Conservation (phyloP, 2,888 invertebrate genomes). For the Chesias legatella region DNA sequence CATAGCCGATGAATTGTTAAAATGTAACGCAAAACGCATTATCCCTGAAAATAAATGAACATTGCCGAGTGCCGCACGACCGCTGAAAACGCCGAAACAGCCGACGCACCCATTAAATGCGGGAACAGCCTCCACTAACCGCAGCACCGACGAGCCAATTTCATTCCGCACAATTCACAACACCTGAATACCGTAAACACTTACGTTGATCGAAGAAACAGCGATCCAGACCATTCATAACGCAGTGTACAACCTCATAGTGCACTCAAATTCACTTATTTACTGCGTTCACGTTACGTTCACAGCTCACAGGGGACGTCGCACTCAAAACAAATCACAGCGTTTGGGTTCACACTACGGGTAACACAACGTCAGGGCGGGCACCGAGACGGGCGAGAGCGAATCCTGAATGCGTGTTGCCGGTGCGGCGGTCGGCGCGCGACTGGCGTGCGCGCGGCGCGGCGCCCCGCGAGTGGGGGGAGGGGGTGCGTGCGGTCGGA, state of each 20-base stretch:
- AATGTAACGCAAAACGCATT: conserved; percentile 26
- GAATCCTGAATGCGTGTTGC: conserved; percentile 45
- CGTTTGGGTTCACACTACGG: conserved; percentile 67
- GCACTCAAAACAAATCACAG: conserved; percentile 76
- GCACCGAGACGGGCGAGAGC: conserved; percentile 42
- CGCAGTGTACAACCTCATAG: conserved; percentile 73
- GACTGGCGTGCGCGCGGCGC: conserved; percentile 71
- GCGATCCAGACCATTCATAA: conserved; percentile 80
- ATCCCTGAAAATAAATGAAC: conserved; percentile 38
- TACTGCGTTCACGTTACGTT: conserved; percentile 55
- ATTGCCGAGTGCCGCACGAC: conserved; percentile 38
- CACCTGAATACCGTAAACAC: conserved; percentile 57
- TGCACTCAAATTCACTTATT: conserved; percentile 68
- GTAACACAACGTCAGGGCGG: conserved; percentile 69
- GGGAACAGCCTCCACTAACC: conserved; percentile 55
- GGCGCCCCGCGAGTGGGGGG: conserved; percentile 37
- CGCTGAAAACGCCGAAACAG: conserved; percentile 55
- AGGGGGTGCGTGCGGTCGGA: conserved; percentile 78
- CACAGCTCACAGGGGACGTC: conserved; percentile 56
- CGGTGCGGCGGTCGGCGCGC: conserved; percentile 74
- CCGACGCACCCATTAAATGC: conserved; percentile 51
- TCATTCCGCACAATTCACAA: conserved; percentile 38
- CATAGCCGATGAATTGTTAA: conserved; percentile 14
- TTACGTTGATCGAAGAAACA: conserved; percentile 81
- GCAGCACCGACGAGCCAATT: conserved; percentile 55